A percentile compares a stretch with the other conserved stretches of the same genome.
Evolutionary conservation across 2,797 vertebrate genomes (phyloP).

Genomic region (Alfaro cultratus): DNA sequence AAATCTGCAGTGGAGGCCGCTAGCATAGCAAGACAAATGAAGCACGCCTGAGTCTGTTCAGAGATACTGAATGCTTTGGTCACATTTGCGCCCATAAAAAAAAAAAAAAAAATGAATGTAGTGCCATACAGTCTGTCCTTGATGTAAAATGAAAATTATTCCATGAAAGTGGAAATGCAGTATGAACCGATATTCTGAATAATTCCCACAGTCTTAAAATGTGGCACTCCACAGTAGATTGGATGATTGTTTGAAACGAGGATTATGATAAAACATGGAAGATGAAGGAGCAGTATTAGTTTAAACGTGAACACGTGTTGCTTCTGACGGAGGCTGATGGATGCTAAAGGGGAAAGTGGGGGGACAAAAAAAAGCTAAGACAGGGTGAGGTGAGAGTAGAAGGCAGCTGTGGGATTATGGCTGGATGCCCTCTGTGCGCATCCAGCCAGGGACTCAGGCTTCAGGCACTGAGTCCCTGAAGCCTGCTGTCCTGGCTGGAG

Average conservation of each 20-base stretch:
- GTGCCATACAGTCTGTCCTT: conserved; percentile 31
- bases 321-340: conserved; percentile 25
- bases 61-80: conserved; percentile 28
- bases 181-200: conserved; percentile 25
- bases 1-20: conserved; percentile 28
- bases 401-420: conserved; percentile 76
- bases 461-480: conserved; percentile 66
- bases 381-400: conserved; percentile 37
- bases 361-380: not conserved
- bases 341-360: conserved; percentile 31
- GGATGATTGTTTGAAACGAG: not conserved
- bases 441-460: too few species aligned
- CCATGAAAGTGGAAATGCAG: conserved; percentile 15
- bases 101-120: conserved; percentile 24
- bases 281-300: not conserved
- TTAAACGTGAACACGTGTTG: conserved; percentile 18
- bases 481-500: conserved; percentile 74
- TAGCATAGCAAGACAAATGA: conserved; percentile 50
- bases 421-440: conserved; percentile 62
- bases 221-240: not conserved
- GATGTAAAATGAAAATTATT: conserved; percentile 17
- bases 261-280: not conserved
- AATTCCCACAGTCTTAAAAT: conserved; percentile 15
- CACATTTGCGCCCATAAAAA: conserved; percentile 11
- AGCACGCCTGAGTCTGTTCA: conserved; percentile 27